A percentile compares a stretch with the other conserved stretches of the same genome.
phyloP scores from a whole-genome alignment of 2,888 invertebrate genomes.

The Norana najaformis region DNA sequence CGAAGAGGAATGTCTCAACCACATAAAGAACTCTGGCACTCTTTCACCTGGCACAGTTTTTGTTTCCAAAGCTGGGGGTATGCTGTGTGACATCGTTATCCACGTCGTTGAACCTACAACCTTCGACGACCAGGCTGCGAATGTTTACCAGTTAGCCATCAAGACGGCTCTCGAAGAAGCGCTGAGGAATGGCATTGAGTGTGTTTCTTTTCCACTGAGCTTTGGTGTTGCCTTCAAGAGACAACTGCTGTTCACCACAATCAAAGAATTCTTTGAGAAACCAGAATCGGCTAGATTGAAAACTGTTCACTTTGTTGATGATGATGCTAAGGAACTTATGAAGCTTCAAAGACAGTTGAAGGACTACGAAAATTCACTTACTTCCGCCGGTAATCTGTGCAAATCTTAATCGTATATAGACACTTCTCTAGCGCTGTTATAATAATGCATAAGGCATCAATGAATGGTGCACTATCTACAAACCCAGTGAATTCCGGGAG shows the following conservation, averaged over 20 bases:
- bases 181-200: neutral
- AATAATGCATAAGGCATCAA: no score
- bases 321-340: neutral
- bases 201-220: neutral
- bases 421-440: no score
- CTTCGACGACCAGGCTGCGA: neutral
- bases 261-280: slow-evolving; percentile 9
- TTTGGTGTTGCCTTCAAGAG: slow-evolving; percentile 17
- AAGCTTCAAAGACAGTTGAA: neutral
- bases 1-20: neutral
- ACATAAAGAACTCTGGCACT: neutral
- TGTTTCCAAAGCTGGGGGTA: neutral
- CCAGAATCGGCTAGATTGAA: neutral
- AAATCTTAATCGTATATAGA: neutral
- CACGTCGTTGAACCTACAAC: neutral
- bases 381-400: neutral
- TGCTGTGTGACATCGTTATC: neutral
- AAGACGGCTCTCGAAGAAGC: neutral
- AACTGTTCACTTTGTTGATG: neutral
- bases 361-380: neutral
- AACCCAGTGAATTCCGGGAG: no score
- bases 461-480: no score
- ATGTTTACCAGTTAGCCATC: neutral
- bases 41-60: neutral
- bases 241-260: neutral